phyloP scores from a whole-genome alignment of 92 coral and sea anemone genomes.

The Epizoanthus fatuus region DNA sequence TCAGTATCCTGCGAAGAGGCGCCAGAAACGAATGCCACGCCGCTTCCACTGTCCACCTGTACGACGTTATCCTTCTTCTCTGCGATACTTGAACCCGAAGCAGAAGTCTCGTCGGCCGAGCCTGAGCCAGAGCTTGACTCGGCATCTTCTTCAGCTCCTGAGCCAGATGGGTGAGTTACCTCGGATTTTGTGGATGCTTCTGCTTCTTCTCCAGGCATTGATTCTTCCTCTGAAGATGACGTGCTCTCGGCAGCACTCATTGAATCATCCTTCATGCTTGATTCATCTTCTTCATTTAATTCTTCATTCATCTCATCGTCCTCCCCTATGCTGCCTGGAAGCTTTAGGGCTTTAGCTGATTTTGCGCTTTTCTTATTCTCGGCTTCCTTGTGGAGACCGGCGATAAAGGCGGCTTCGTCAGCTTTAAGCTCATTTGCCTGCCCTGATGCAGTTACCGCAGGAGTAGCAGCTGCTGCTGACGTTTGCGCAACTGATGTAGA shows the following conservation, averaged over 20 bases:
- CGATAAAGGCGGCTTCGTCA: conserved; percentile 93
- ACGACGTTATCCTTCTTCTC: conserved; percentile 69
- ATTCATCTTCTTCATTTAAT: conserved; percentile 63
- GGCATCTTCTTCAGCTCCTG: conserved; percentile 48
- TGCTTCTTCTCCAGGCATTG: conserved; percentile 48
- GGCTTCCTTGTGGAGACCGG: conserved; percentile 86
- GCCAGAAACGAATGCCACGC: conserved; percentile 83
- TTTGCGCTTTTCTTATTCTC: conserved; percentile 60
- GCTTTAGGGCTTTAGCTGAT: conserved; percentile 43
- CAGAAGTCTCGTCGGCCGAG: conserved; percentile 38
- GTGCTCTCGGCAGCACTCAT: conserved; percentile 38
- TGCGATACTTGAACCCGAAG: conserved; percentile 39
- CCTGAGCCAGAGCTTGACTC: conserved; percentile 65
- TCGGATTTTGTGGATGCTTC: conserved; percentile 44
- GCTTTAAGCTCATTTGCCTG: conserved; percentile 69
- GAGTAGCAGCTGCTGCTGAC: conserved; percentile 37
- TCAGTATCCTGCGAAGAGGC: conserved; percentile 47
- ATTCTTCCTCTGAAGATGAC: conserved; percentile 39
- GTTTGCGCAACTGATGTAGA: conserved; percentile 11
- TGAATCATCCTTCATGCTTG: conserved; percentile 42
- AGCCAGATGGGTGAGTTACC: conserved; percentile 45
- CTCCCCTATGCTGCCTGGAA: conserved; percentile 93
- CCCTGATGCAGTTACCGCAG: conserved; percentile 54
- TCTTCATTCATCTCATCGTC: conserved; percentile 71
- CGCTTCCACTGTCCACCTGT: conserved; percentile 80